Evolutionary conservation across 1,140 invertebrate species (phyloP).

Genomic region (Nephotettix cincticeps): DNA sequence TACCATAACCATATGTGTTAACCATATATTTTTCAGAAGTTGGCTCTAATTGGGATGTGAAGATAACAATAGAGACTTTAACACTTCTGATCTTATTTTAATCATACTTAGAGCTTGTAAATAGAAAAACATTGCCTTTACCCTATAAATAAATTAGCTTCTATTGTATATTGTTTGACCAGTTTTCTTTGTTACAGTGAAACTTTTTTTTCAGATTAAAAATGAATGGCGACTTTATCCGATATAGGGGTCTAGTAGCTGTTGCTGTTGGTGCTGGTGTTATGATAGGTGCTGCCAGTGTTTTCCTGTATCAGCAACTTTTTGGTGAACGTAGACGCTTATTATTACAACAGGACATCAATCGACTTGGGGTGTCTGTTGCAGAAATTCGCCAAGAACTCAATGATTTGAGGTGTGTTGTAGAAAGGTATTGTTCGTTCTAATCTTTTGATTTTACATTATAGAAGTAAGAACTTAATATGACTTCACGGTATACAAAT

Average conservation of each 20-base stretch:
- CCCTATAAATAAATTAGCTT: too few relatives aligned
- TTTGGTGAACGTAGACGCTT: slow-evolving; percentile 37
- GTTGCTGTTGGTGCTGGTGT: slow-evolving; percentile 39
- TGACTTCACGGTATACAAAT: not conserved
- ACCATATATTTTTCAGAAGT: too few relatives aligned
- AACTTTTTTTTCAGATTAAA: not conserved
- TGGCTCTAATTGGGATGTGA: too few relatives aligned
- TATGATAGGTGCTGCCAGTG: slow-evolving; percentile 38
- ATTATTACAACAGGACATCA: slow-evolving; percentile 50
- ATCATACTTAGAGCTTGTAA: too few relatives aligned
- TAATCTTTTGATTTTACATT: too few relatives aligned
- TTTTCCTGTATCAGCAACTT: slow-evolving; percentile 38
- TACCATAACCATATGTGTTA: too few relatives aligned
- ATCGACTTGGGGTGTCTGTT: slow-evolving; percentile 53
- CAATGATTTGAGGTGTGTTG: slow-evolving; percentile 49
- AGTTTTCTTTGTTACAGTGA: too few relatives aligned
- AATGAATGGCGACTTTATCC: slow-evolving; percentile 17
- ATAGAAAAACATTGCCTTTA: too few relatives aligned
- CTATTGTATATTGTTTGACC: too few relatives aligned
- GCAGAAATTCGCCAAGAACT: slow-evolving; percentile 53
- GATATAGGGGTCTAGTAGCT: slow-evolving; percentile 19
- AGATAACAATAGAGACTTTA: too few relatives aligned
- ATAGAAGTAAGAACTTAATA: too few relatives aligned
- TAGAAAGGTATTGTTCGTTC: slow-evolving; percentile 4
- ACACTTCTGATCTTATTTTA: too few relatives aligned